A percentile compares a stretch with the other conserved stretches of the same genome.
phyloP scores from a whole-genome alignment of 53 echinoderm and acorn worm species.

The Echinarachnius parma region DNA sequence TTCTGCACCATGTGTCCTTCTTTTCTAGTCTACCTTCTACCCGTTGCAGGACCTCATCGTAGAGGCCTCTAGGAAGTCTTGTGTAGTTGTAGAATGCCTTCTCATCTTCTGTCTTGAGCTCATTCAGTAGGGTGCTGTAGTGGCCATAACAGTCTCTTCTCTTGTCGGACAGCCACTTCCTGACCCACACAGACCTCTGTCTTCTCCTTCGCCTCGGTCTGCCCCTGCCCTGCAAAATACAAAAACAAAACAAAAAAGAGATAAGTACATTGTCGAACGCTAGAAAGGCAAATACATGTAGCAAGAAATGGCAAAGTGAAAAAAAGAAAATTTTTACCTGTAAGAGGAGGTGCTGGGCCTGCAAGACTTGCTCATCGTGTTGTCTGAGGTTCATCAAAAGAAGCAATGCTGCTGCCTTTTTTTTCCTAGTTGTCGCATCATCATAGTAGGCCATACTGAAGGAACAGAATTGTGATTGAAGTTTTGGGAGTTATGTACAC shows the following conservation, averaged over 20 bases:
- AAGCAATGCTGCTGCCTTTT: constrained; percentile 6
- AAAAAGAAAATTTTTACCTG: background rate
- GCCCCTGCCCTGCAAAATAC: no score
- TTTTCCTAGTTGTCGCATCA: background rate
- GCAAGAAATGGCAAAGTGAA: background rate
- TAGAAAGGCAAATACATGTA: no score
- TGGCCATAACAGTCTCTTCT: no score
- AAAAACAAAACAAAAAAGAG: no score
- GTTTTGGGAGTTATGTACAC: no score
- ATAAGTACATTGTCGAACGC: no score
- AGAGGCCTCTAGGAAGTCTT: constrained; percentile 7
- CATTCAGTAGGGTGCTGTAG: no score
- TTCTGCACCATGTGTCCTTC: constrained; percentile 26
- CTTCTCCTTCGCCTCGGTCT: no score
- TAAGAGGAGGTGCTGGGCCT: no score
- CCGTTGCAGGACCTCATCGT: constrained; percentile 17
- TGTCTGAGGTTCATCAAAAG: constrained; percentile 5
- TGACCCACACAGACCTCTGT: no score
- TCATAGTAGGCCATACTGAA: background rate
- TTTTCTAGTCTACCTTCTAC: constrained; percentile 26
- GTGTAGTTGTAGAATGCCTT: constrained; percentile 17
- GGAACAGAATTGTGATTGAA: background rate
- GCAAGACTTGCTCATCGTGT: background rate
- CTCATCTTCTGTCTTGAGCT: no score
- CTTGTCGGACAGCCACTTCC: no score